A percentile compares a stretch with the other conserved stretches of the same genome.
These are phyloP conservation scores for Aphis gossypii DNA, from an alignment of 1,140 invertebrate genomes.

Conservation along the genomic window DNA sequence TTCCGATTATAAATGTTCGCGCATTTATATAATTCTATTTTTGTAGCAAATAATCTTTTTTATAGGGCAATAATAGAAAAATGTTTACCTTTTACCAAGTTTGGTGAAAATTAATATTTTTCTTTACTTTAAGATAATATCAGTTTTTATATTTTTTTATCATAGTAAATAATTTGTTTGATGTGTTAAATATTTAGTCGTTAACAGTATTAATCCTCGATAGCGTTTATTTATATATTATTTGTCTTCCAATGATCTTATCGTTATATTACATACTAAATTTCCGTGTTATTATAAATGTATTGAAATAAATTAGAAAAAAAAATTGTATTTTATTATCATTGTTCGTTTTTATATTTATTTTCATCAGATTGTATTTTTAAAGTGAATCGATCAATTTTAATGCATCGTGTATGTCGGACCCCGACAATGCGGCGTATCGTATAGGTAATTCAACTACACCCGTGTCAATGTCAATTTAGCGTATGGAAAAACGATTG, in stretches of 20 bases:
- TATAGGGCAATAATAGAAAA: background rate
- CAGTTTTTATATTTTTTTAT: background rate
- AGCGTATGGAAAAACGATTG: background rate
- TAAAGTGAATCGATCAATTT: conserved; percentile 45
- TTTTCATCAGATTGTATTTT: background rate
- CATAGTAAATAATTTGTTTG: background rate
- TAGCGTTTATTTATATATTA: background rate
- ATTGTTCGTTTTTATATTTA: background rate
- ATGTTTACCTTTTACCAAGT: background rate
- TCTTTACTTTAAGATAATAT: background rate
- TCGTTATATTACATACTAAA: background rate
- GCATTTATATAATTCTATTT: background rate
- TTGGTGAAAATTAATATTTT: background rate
- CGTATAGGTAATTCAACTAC: conserved; percentile 53
- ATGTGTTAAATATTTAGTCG: background rate
- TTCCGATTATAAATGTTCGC: background rate
- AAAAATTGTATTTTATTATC: background rate
- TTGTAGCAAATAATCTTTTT: background rate
- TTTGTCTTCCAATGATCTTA: background rate
- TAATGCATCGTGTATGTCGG: conserved; percentile 3
- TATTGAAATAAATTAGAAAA: background rate
- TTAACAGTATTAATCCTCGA: background rate
- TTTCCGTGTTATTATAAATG: background rate
- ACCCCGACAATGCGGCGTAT: background rate
- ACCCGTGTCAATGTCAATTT: conserved; percentile 54